phyloP scores from a whole-genome alignment of 1,140 invertebrate genomes.

The Cecropterus lyciades region DNA sequence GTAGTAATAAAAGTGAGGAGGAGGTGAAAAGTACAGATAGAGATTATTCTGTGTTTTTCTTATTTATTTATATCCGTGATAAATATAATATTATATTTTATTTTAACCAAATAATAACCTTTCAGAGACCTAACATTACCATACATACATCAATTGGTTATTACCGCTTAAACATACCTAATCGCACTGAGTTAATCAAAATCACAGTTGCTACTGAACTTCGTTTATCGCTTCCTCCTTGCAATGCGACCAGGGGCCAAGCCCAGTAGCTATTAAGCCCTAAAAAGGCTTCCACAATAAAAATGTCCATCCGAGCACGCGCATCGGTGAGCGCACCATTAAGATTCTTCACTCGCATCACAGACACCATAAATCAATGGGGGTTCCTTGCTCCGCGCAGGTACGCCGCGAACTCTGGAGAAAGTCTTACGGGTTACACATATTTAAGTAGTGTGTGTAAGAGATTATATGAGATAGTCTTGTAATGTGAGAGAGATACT shows the following conservation, averaged over 20 bases:
- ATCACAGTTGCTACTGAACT: too few relatives aligned
- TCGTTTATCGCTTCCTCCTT: background rate
- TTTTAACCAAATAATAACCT: too few relatives aligned
- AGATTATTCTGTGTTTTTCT: too few relatives aligned
- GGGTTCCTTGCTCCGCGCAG: conserved; percentile 11
- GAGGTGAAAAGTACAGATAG: too few relatives aligned
- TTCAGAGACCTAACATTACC: too few relatives aligned
- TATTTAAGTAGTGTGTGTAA: background rate
- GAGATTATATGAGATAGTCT: background rate
- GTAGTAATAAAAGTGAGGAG: too few relatives aligned
- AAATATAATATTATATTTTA: too few relatives aligned
- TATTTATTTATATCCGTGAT: too few relatives aligned
- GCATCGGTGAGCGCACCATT: conserved; percentile 43
- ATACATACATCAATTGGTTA: too few relatives aligned
- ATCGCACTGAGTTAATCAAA: too few relatives aligned
- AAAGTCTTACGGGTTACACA: background rate
- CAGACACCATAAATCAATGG: conserved; percentile 49
- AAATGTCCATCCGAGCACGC: conserved; percentile 32
- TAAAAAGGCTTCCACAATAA: conserved; percentile 38
- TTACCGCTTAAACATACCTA: too few relatives aligned
- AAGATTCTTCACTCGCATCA: conserved; percentile 43
- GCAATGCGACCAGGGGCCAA: background rate
- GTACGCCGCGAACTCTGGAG: background rate
- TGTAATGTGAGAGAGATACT: too few relatives aligned
- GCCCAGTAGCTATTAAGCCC: conserved; percentile 25